These are phyloP conservation scores for Sorex fumeus DNA, from an alignment of 2,113 vertebrate genomes.

Conservation along the genomic window DNA sequence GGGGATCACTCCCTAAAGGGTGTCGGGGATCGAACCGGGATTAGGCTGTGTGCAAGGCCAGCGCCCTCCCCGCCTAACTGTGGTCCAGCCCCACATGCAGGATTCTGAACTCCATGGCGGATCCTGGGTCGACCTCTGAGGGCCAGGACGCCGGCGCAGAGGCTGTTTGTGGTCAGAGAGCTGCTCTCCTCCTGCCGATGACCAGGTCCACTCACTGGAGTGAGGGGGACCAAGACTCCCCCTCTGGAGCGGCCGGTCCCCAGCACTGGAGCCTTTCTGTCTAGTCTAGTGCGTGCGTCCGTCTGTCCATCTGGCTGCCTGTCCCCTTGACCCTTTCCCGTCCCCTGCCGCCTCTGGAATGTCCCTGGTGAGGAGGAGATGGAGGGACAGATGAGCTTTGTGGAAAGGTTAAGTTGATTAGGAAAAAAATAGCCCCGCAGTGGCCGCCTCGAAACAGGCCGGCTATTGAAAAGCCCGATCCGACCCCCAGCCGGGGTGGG, in stretches of 20 bases:
- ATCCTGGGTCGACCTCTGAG: too few species aligned
- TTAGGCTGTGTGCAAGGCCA: too few species aligned
- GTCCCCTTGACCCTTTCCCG: constrained; percentile 55
- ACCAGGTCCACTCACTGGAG: background rate
- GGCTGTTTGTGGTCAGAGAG: background rate
- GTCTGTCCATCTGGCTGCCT: background rate
- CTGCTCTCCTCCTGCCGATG: background rate
- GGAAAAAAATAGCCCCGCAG: constrained; percentile 81
- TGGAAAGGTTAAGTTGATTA: constrained; percentile 75
- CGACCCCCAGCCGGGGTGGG: constrained; percentile 75
- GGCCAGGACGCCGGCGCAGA: too few species aligned
- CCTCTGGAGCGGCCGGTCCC: background rate
- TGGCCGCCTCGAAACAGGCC: constrained; percentile 83
- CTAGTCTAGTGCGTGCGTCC: background rate
- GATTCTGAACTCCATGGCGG: too few species aligned
- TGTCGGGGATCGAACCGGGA: too few species aligned
- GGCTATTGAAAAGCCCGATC: constrained; percentile 76
- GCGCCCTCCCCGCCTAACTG: too few species aligned
- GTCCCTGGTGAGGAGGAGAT: constrained; percentile 69
- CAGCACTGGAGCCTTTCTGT: background rate
- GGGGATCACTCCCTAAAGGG: too few species aligned
- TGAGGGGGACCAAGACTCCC: too few species aligned
- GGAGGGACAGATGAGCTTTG: constrained; percentile 80
- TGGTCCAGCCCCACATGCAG: too few species aligned
- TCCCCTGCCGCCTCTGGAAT: constrained; percentile 75